Conservation (phyloP, 2,797 vertebrate species). For the Tokudaia tokunoshimensis region DNA sequence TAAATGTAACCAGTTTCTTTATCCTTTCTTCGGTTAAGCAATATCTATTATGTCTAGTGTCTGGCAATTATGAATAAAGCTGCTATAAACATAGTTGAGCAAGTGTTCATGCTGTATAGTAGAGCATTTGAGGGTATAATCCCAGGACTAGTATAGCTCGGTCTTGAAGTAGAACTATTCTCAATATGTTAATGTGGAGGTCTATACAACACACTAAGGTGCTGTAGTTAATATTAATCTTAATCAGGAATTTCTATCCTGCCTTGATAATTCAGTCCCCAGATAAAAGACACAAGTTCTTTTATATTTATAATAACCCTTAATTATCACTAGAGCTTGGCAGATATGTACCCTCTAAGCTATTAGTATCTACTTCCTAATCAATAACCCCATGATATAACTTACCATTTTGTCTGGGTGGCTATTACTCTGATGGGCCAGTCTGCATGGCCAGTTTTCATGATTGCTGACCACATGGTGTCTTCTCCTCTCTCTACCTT, state of each 20-base stretch:
- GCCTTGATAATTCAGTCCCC: neutral
- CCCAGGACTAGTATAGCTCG: neutral
- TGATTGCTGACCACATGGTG: neutral
- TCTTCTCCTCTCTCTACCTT: neutral
- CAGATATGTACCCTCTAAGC: neutral
- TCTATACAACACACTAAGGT: neutral
- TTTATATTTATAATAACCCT: neutral
- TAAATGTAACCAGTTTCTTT: neutral
- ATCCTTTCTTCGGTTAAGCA: neutral
- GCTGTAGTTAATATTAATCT: neutral
- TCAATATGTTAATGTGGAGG: neutral
- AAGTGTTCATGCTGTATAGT: neutral
- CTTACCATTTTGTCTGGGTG: neutral
- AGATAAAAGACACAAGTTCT: neutral
- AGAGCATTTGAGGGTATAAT: neutral
- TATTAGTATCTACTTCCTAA: neutral
- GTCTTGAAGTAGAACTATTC: neutral
- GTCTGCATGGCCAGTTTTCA: neutral
- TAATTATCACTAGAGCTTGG: neutral
- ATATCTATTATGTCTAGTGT: neutral
- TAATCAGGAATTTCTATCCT: neutral
- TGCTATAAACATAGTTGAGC: neutral
- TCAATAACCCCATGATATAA: neutral
- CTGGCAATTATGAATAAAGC: neutral
- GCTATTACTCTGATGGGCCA: neutral